Percentiles rank a stretch among this genome's conserved stretches.
Conservation (phyloP, 53 echinoderm and acorn worm species). For the Hippasteria phrygiana region DNA sequence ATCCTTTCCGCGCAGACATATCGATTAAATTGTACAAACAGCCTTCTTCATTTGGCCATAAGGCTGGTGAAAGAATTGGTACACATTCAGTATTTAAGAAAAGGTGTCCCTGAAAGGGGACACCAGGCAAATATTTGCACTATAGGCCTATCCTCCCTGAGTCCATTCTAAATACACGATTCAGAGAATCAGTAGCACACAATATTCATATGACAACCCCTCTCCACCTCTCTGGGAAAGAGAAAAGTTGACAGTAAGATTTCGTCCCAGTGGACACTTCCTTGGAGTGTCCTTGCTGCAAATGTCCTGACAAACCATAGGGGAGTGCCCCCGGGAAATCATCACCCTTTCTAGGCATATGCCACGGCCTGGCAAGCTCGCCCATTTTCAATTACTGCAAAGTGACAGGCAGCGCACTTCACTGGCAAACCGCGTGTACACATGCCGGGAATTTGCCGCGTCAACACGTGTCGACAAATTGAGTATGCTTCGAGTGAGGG, state of each 20-base stretch:
- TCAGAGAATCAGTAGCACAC: not conserved
- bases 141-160: too few relatives aligned
- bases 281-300: slow-evolving; percentile 27
- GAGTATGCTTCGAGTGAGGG: not conserved
- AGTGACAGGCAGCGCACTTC: slow-evolving; percentile 51
- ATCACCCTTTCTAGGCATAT: not conserved
- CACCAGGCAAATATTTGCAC: not conserved
- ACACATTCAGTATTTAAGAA: not conserved
- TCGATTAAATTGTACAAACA: too few relatives aligned
- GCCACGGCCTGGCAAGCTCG: slow-evolving; percentile 19
- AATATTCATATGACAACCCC: not conserved
- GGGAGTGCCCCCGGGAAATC: slow-evolving; percentile 30
- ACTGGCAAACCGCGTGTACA: not conserved
- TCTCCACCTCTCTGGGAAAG: not conserved
- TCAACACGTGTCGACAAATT: not conserved
- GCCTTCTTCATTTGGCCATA: too few relatives aligned
- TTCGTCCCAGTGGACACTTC: slow-evolving; percentile 5
- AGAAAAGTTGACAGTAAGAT: not conserved
- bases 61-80: too few relatives aligned
- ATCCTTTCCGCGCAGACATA: too few relatives aligned
- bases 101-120: not conserved
- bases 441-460: not conserved
- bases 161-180: too few relatives aligned
- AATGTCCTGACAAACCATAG: not conserved
- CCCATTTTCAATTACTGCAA: slow-evolving; percentile 56